Evolutionary conservation across 2,797 vertebrate species (phyloP), one percentile per base, ranked within the genome.

Genomic region (Crypturellus tataupa): DNA sequence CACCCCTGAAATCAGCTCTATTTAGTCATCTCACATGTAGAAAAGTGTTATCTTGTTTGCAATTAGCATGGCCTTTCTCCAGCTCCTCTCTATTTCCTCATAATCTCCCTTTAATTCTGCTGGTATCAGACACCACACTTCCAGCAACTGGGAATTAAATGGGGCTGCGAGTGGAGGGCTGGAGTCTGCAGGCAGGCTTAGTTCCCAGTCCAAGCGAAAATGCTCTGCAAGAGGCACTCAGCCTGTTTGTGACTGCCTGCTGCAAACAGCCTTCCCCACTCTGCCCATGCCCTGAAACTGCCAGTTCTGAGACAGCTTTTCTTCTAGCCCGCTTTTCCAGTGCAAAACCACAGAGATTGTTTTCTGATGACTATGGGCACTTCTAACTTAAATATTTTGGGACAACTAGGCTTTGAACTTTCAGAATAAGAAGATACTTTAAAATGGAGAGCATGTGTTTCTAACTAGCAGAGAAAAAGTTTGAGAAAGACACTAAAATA

Each of bases 301-400:
- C 40, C 58, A 49, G 14, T 1, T 3, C 81, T 92, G 65, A 95
- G 55, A 44, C 46, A 90, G 72, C 59, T 44, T 56, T 75, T 63
- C 62, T 88, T 86, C 42, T 64, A 69, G 37, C 44, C 25, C 7
- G 8, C 51, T 89, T 75, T 90, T 96, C 75, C 92, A 85, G 94
- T 71, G 46, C 18, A 68, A 86, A 96, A 95, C 85, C 80, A 85
- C 92, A 70, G n/a, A 82, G 62, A n/a, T 9, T 63, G 15, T 93
- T 94, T 93, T 92, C 53, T 85, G 83, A 80, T 94, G 39, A 29
- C 59, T 89, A 35, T 2, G 13, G 65, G 55, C n/a, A 59, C 39
- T 67, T 85, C 33, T 95, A 46, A 76, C 70, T 78, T 75, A 67
- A 55, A 73, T 55, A 44, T 25, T 78, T 71, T 60, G 8, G 62